These are phyloP conservation scores for Naso thynnoides DNA, from an alignment of 2,797 vertebrate species.

Conservation along the genomic window DNA sequence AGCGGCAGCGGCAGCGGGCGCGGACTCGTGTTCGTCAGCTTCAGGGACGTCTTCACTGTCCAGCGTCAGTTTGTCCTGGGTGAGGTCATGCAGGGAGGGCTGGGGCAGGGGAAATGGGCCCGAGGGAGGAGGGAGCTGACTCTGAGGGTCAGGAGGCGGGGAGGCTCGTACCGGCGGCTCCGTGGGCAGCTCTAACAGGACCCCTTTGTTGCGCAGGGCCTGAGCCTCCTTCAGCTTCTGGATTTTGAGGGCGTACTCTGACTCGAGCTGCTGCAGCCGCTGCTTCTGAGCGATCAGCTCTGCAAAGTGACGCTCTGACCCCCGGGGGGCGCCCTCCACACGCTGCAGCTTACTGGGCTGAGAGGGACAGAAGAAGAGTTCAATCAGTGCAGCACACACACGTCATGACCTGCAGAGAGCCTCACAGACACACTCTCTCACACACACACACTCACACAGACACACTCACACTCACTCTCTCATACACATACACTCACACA, in stretches of 20 bases:
- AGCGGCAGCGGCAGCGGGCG: conserved; percentile 22
- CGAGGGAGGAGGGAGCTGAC: conserved; percentile 54
- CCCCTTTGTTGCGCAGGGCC: conserved; percentile 86
- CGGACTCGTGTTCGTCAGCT: conserved; percentile 84
- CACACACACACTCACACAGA: neutral
- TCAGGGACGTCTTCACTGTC: conserved; percentile 90
- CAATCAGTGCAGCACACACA: neutral
- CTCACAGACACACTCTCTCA: no score
- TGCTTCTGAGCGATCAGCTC: conserved; percentile 94
- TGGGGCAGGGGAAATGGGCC: conserved; percentile 88
- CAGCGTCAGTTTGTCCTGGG: conserved; percentile 94
- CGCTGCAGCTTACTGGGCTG: conserved; percentile 90
- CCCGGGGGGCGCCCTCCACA: conserved; percentile 79
- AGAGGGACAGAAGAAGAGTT: neutral
- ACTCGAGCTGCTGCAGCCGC: conserved; percentile 93
- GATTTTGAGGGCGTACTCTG: conserved; percentile 96
- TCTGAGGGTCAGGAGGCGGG: conserved; percentile 79
- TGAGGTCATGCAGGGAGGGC: conserved; percentile 95
- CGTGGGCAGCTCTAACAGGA: conserved; percentile 59
- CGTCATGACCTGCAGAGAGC: no score
- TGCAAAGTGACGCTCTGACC: conserved; percentile 89
- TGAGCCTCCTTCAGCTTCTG: conserved; percentile 95
- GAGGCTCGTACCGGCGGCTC: conserved; percentile 32
- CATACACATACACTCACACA: neutral
- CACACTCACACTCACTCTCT: neutral